A percentile compares a stretch with the other conserved stretches of the same genome.
These are phyloP conservation scores for Drosophila grimshawi DNA, from an alignment of 1,140 invertebrate species.

Conservation along the genomic window DNA sequence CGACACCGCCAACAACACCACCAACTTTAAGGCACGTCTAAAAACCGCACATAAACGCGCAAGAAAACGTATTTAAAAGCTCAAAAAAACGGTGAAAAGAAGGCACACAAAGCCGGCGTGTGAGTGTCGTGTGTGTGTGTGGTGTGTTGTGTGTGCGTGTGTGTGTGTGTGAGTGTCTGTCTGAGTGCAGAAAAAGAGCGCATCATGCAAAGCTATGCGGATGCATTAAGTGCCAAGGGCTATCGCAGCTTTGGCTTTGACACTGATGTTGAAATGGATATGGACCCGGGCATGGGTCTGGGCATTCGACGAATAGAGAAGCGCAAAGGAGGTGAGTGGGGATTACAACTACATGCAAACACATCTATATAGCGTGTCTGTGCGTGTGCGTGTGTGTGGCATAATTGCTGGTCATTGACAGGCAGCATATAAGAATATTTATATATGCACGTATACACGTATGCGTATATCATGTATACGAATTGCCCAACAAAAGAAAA, in stretches of 20 bases:
- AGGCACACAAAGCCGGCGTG: conserved; percentile 24
- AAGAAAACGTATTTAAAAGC: conserved; percentile 30
- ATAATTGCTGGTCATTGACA: conserved; percentile 30
- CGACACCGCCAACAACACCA: conserved; percentile 27
- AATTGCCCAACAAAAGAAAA: conserved; percentile 6
- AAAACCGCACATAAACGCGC: conserved; percentile 11
- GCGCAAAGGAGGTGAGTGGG: conserved; percentile 76
- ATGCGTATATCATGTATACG: not conserved
- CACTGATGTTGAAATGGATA: conserved; percentile 83
- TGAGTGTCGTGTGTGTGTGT: not conserved
- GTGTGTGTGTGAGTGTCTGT: conserved; percentile 17
- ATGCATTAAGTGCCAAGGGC: conserved; percentile 77
- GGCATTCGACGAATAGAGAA: conserved; percentile 68
- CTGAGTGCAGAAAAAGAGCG: conserved; percentile 10
- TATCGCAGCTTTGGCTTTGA: conserved; percentile 83
- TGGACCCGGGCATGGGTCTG: conserved; percentile 67
- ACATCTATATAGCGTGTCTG: not conserved
- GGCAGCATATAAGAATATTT: conserved; percentile 13
- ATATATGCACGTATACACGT: not conserved
- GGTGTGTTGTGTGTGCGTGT: not conserved
- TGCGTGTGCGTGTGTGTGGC: conserved; percentile 8
- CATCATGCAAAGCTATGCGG: conserved; percentile 78
- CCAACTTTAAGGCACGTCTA: conserved; percentile 44
- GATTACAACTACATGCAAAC: not conserved
- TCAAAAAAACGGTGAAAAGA: conserved; percentile 12